Conservation (phyloP, 2,888 invertebrate species). For the Trissolcus japonicus region DNA sequence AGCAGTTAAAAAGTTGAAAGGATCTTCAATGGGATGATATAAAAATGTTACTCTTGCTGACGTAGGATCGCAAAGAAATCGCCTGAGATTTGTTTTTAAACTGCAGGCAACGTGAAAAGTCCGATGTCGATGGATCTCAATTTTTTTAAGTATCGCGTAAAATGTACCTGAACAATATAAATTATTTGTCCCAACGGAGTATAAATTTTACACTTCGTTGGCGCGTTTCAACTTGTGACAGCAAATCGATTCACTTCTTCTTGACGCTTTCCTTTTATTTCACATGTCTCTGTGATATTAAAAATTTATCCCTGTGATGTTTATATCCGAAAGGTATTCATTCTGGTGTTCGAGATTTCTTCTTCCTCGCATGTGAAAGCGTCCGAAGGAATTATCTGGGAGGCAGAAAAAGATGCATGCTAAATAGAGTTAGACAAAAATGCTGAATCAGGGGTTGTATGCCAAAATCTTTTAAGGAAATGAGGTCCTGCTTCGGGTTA, state of each 20-base stretch:
- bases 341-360: no score
- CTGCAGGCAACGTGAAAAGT: slow-evolving; percentile 1
- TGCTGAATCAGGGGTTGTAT: background rate
- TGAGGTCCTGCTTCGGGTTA: slow-evolving; percentile 28
- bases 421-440: background rate
- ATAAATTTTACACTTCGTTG: slow-evolving; percentile 47
- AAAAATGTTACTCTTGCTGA: no score
- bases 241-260: slow-evolving; percentile 38
- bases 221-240: slow-evolving; percentile 31
- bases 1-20: no score
- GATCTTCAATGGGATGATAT: no score
- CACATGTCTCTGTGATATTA: slow-evolving; percentile 12
- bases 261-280: slow-evolving; percentile 27
- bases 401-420: background rate
- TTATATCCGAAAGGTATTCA: background rate
- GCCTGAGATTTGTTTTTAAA: no score
- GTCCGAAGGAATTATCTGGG: background rate
- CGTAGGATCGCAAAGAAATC: no score
- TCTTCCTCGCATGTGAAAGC: no score
- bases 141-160: slow-evolving; percentile 7
- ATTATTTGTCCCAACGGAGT: slow-evolving; percentile 33
- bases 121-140: slow-evolving; percentile 22
- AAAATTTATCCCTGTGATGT: slow-evolving; percentile 22
- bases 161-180: slow-evolving; percentile 29
- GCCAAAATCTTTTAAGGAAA: slow-evolving; percentile 8